phyloP scores from a whole-genome alignment of 1,140 invertebrate species.

The Bombus ignitus region DNA sequence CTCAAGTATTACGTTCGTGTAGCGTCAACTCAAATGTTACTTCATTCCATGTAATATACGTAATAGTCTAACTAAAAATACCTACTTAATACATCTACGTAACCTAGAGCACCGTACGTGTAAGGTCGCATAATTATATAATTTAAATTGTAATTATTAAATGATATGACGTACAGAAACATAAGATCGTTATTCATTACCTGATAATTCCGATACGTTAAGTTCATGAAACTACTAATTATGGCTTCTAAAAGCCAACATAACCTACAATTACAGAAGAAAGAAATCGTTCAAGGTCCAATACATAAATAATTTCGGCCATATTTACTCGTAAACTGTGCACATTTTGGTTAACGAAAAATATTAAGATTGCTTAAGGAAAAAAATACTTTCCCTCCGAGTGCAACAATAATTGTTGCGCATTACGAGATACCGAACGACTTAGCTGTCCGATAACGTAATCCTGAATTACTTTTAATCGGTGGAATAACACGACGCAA shows the following conservation, averaged over 20 bases:
- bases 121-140: conserved; percentile 82
- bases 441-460: conserved; percentile 1
- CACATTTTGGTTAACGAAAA: no score
- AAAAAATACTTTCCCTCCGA: background rate
- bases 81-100: conserved; percentile 81
- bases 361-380: no score
- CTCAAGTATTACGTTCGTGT: conserved; percentile 82
- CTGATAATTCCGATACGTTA: no score
- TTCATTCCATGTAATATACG: conserved; percentile 84
- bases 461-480: conserved; percentile 46
- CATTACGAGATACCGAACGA: background rate
- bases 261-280: background rate
- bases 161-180: conserved; percentile 80
- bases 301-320: no score
- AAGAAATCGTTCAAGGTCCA: background rate
- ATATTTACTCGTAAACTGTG: no score
- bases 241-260: background rate
- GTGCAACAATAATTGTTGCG: conserved; percentile 16
- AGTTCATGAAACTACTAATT: background rate
- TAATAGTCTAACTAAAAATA: conserved; percentile 82
- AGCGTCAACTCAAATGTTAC: conserved; percentile 81
- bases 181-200: conserved; percentile 28
- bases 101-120: conserved; percentile 82
- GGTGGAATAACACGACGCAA: conserved; percentile 30
- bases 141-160: conserved; percentile 84